Base-by-base conservation (phyloP, 2,113 vertebrate genomes). In the Malurus elegans region DNA sequence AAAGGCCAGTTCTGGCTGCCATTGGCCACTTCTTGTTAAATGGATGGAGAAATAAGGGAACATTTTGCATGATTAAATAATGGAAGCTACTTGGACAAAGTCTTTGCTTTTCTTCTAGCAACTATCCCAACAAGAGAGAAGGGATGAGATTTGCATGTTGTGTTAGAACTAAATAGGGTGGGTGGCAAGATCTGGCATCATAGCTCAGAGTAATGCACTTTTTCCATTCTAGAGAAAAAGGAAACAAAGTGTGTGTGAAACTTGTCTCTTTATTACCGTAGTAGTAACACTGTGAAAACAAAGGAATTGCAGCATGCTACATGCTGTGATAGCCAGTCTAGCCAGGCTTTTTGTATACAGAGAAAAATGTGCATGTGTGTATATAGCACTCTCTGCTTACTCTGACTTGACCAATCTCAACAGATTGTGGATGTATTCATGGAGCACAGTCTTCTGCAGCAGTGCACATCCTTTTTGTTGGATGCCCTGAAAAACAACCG, bases 401-500 rank as follows among this genome's bases (percentile, higher is more conserved):
- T 86, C 72, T 92, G 36, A 93, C 44, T 73, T 82, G 56, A 36
- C 32, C 3, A 4, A 84, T 84, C 64, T 92, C 56, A 38, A 84
- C 92, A 99, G 99, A 99, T 99, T 75, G 98, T 99, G 58, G 99
- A 99, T 76, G 98, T 99, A n/a, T 99, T 99, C 95, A 99, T 99
- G 99, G 99, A 99, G 97, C 98, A 98, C 75, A 99, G 96, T 89
- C 98, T 99, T 88, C 98, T 99, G 86, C 99, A 99, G 98, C 99
- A 99, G 88, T 99, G 99, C 93, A 99, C 99, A 0, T 99, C 99
- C 44, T 99, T 99, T 95, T 93, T 99, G 62, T 88, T 99, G 96
- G 99, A 99, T 90, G 98, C 98, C 53, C 95, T 99, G 85, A 99
- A 99, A 94, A 99, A 98, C 96, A 99, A 99, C 90, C 97, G 97